phyloP scores from a whole-genome alignment of 2,797 vertebrate genomes.

The Mico argentatus region DNA sequence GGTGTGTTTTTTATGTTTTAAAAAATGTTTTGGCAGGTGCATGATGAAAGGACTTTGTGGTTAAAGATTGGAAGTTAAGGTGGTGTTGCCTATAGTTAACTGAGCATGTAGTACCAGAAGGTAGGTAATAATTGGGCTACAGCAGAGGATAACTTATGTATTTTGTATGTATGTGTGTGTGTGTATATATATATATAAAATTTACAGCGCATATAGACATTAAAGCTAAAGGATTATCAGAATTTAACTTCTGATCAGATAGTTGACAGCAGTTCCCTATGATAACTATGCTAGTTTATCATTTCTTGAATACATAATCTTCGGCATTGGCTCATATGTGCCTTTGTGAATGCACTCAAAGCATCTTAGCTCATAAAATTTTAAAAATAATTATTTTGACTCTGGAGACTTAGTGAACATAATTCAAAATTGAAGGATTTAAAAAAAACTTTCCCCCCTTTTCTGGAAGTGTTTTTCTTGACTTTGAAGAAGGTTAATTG shows the following conservation, averaged over 20 bases:
- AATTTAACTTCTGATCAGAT: slow-evolving; percentile 37
- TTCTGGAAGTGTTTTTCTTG: slow-evolving; percentile 53
- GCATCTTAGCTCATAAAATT: background rate
- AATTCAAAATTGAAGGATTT: slow-evolving; percentile 13
- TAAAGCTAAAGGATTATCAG: background rate
- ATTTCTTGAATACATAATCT: slow-evolving; percentile 13
- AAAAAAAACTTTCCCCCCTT: background rate
- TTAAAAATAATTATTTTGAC: slow-evolving; percentile 14
- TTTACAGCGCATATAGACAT: background rate
- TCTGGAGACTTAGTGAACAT: slow-evolving; percentile 14
- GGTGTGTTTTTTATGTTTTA: background rate
- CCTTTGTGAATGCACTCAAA: slow-evolving; percentile 47
- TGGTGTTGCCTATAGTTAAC: background rate
- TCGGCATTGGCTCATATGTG: background rate
- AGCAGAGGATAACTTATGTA: background rate
- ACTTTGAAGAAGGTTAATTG: slow-evolving; percentile 73
- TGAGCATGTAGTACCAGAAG: background rate
- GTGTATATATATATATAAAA: no score
- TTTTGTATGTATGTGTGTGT: rapidly evolving
- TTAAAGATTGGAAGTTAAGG: background rate
- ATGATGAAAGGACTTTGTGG: background rate
- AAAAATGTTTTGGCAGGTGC: background rate
- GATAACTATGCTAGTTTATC: background rate
- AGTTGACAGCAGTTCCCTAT: background rate
- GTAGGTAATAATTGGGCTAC: background rate